Conservation (phyloP, 2,888 invertebrate genomes). For the Corythucha ciliata region DNA sequence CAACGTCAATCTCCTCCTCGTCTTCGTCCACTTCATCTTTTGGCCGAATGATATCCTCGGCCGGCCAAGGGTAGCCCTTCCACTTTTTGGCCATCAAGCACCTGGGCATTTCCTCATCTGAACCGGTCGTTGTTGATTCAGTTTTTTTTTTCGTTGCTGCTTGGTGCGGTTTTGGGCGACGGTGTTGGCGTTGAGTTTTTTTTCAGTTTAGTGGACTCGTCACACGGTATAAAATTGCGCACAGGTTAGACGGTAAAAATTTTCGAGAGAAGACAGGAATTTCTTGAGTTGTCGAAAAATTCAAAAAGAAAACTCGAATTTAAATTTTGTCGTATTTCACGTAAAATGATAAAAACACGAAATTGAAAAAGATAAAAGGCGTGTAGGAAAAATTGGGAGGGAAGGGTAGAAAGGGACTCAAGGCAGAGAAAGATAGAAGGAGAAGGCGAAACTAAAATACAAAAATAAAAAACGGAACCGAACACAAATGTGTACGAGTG, state of each 20-base stretch:
- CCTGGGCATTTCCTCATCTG: slow-evolving; percentile 70
- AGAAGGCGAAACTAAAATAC: slow-evolving; percentile 33
- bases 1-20: slow-evolving; percentile 76
- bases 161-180: too few species aligned
- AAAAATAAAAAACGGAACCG: slow-evolving; percentile 34
- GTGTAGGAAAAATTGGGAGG: slow-evolving; percentile 5
- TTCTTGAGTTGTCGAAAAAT: too few species aligned
- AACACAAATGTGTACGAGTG: slow-evolving; percentile 30
- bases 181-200: too few species aligned
- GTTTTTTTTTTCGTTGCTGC: too few species aligned
- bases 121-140: too few species aligned
- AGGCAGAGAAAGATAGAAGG: slow-evolving; percentile 26
- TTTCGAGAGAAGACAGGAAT: too few species aligned
- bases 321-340: not conserved
- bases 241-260: slow-evolving; percentile 1
- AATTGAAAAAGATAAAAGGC: too few species aligned
- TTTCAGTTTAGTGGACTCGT: too few species aligned
- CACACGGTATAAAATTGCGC: too few species aligned
- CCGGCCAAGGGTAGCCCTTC: slow-evolving; percentile 76
- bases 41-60: slow-evolving; percentile 41
- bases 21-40: slow-evolving; percentile 37
- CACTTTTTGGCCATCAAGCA: slow-evolving; percentile 94
- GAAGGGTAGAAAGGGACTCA: slow-evolving; percentile 20
- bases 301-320: too few species aligned
- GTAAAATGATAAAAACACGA: too few species aligned